Percentiles rank a stretch among this genome's conserved stretches.
These are phyloP conservation scores for Lasioglossum pauxillum DNA, from an alignment of 2,888 invertebrate species.

Conservation along the genomic window DNA sequence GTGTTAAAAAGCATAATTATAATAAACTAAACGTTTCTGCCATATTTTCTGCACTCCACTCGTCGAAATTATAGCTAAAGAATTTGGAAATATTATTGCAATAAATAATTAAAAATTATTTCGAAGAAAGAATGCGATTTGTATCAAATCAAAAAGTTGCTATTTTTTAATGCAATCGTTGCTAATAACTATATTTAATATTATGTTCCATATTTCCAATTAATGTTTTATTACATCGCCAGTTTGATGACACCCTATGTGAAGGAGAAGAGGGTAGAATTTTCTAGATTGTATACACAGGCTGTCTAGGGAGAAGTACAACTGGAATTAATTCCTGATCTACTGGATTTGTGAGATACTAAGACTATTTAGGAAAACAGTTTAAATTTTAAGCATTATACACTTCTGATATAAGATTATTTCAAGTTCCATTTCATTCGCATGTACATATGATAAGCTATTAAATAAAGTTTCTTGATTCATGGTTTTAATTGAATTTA, in stretches of 20 bases:
- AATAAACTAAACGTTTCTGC: background rate
- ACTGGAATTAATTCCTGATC: background rate
- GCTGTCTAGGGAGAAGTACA: slow-evolving; percentile 3
- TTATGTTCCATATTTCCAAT: background rate
- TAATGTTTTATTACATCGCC: background rate
- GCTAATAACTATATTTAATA: background rate
- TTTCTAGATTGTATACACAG: background rate
- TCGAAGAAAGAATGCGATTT: background rate
- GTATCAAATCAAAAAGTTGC: background rate
- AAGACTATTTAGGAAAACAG: background rate
- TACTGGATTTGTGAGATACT: slow-evolving; percentile 14
- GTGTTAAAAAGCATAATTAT: background rate
- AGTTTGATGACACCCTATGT: background rate
- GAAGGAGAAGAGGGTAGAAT: background rate
- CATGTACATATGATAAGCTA: background rate
- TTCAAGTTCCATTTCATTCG: slow-evolving; percentile 1
- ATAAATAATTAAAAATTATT: background rate
- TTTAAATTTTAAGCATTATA: background rate
- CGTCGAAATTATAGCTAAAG: background rate
- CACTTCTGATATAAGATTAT: background rate
- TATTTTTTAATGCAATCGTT: background rate
- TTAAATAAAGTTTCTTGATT: background rate
- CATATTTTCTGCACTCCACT: background rate
- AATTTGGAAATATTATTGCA: background rate
- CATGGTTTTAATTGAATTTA: background rate